Evolutionary conservation across 2,113 vertebrate species (phyloP), one percentile per base, ranked within the genome.

Genomic region (Micromys minutus): DNA sequence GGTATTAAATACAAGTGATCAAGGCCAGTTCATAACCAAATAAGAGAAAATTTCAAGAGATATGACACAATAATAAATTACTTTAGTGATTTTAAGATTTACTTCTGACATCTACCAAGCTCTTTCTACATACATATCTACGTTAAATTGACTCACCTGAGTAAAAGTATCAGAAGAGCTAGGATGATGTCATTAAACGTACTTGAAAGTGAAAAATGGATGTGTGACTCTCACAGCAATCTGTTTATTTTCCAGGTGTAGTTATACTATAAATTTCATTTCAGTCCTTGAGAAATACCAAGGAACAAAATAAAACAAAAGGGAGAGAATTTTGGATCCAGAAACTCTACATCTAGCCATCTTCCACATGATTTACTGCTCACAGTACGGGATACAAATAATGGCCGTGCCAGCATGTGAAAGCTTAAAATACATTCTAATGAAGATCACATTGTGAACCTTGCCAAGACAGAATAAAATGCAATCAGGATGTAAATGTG

Each of bases 401-500:
- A 96, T 55, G 57, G 74, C 47, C 95, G 96, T 94, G 90, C 92
- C 91, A 95, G 89, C 93, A 94, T 94, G 79, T 96, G 96, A 95
- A 97, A 91, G 92, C 85, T 98, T 96, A 96, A 98, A 96, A 95
- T 97, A 95, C 57, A 94, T 77, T 96, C 91, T 97, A 96, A 96
- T 96, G 96, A 94, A 96, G 81, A 94, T 96, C 52, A 96, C 83
- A 96, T 96, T 97, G 98, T 76, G 50, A 96, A 36, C 79, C 91
- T 95, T 97, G 87, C 93, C 95, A 96, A 93, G 81, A 50, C 71
- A 95, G 94, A 97, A 96, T 92, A 94, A 97, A 97, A 97, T 95
- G 96, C 75, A 97, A 97, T 98, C 96, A 96, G 77, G 90, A 97
- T 92, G 94, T 96, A 98, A 97, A 96, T 95, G 79, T 91, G 95